phyloP scores from a whole-genome alignment of 2,888 invertebrate genomes.

The Epinotia demarniana region DNA sequence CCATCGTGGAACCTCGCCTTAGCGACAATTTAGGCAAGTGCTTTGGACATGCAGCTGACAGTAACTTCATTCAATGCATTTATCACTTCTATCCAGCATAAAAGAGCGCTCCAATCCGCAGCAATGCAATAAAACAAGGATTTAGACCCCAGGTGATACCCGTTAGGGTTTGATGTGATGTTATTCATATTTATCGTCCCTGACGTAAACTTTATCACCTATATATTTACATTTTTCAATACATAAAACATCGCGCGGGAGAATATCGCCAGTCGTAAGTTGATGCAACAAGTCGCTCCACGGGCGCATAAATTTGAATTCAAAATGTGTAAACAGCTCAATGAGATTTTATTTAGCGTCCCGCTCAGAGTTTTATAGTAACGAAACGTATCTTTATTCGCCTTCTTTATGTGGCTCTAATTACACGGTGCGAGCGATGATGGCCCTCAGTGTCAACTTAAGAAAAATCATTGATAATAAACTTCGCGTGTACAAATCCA shows the following conservation, averaged over 20 bases:
- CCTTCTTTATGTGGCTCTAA: constrained; percentile 38
- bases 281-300: constrained; percentile 43
- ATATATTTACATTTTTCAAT: constrained; percentile 46
- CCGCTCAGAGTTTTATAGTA: constrained; percentile 43
- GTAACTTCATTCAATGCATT: constrained; percentile 36
- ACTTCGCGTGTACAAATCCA: constrained; percentile 9
- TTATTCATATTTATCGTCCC: constrained; percentile 46
- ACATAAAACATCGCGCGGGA: constrained; percentile 44
- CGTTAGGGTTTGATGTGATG: constrained; percentile 43
- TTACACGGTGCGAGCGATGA: constrained; percentile 38
- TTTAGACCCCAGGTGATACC: constrained; percentile 42
- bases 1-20: constrained; percentile 44
- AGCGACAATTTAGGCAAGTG: constrained; percentile 42
- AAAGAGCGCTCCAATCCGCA: constrained; percentile 23
- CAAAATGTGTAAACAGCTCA: constrained; percentile 48
- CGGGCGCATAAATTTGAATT: constrained; percentile 45
- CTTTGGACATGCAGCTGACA: constrained; percentile 42
- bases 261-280: constrained; percentile 45
- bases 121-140: constrained; percentile 37
- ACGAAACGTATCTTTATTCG: constrained; percentile 46
- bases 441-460: constrained; percentile 42
- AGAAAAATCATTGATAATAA: constrained; percentile 43
- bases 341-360: constrained; percentile 48
- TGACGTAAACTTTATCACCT: constrained; percentile 45
- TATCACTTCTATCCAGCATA: constrained; percentile 36